phyloP scores from a whole-genome alignment of 92 coral and sea anemone genomes.

The Epizoanthus fatuus region DNA sequence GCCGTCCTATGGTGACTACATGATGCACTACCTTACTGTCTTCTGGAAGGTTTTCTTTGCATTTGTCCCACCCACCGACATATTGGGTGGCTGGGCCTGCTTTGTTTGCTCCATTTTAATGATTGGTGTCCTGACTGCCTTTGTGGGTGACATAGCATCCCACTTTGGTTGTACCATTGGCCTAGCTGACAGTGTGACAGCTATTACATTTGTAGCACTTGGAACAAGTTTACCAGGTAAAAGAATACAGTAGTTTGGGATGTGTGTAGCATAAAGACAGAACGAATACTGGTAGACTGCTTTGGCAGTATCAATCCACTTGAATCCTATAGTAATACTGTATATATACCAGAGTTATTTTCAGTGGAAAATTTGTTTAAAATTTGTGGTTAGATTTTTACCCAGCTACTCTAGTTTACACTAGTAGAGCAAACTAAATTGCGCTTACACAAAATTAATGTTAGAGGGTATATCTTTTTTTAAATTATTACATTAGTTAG shows the following conservation, averaged over 20 bases:
- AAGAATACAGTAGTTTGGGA: not conserved
- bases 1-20: slow-evolving; percentile 96
- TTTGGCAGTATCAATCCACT: no score
- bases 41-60: slow-evolving; percentile 99
- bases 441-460: no score
- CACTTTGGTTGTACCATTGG: slow-evolving; percentile 99
- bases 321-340: no score
- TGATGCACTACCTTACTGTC: slow-evolving; percentile 99
- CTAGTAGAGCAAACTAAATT: no score
- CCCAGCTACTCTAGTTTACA: no score
- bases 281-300: no score
- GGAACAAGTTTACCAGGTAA: slow-evolving; percentile 99
- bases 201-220: slow-evolving; percentile 98
- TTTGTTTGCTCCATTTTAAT: slow-evolving; percentile 86
- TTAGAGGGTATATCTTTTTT: no score
- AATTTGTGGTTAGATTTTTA: no score
- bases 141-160: slow-evolving; percentile 96
- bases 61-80: slow-evolving; percentile 94
- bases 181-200: slow-evolving; percentile 96
- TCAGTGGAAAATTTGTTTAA: no score
- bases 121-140: slow-evolving; percentile 95
- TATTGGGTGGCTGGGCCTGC: slow-evolving; percentile 99
- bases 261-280: not conserved
- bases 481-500: no score
- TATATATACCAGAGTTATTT: no score